phyloP scores from a whole-genome alignment of 2,113 vertebrate species.

The Halichoeres trimaculatus region DNA sequence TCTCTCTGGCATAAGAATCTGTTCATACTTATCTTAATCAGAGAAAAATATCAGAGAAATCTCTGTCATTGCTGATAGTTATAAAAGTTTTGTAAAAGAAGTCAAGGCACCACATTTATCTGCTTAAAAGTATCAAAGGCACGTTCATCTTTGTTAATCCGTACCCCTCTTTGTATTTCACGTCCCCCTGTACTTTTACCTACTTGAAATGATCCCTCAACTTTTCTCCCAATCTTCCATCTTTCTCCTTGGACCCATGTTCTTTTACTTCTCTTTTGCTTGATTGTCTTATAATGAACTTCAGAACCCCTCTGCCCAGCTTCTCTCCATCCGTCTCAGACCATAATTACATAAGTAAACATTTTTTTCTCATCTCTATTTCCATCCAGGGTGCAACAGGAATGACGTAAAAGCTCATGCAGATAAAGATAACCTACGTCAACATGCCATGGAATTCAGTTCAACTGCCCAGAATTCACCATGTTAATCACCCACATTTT shows the following conservation, averaged over 20 bases:
- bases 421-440: conserved; percentile 4
- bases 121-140: conserved; percentile 23
- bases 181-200: neutral
- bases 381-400: neutral
- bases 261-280: neutral
- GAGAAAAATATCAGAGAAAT: conserved; percentile 14
- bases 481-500: conserved; percentile 33
- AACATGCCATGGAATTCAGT: conserved; percentile 6
- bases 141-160: conserved; percentile 25
- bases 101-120: conserved; percentile 9
- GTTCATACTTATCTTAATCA: conserved; percentile 23
- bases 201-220: neutral
- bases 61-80: conserved; percentile 5
- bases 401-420: neutral
- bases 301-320: neutral
- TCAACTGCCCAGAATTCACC: conserved; percentile 5
- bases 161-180: neutral
- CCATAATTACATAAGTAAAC: conserved; percentile 31
- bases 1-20: conserved; percentile 4
- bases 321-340: neutral
- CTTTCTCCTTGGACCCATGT: neutral
- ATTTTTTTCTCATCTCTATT: conserved; percentile 8
- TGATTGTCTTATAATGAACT: conserved; percentile 5
- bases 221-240: neutral
- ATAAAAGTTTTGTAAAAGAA: conserved; percentile 24